These are phyloP conservation scores for Natator depressus DNA, from an alignment of 2,113 vertebrate species.

Conservation along the genomic window DNA sequence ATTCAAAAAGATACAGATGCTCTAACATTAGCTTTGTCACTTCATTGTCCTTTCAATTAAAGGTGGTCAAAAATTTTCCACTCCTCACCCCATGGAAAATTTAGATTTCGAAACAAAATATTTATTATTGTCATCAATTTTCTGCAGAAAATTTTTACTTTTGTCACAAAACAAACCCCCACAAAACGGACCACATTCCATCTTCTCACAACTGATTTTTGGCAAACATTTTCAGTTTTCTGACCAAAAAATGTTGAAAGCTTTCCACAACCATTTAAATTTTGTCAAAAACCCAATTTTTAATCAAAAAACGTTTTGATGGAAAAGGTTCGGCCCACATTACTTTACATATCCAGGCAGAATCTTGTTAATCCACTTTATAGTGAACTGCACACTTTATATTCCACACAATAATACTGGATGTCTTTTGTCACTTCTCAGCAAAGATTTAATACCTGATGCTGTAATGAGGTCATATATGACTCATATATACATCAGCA, in stretches of 20 bases:
- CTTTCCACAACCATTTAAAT: background rate
- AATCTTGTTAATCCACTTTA: background rate
- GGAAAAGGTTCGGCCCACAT: background rate
- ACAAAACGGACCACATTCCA: background rate
- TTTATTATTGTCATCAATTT: background rate
- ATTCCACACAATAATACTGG: background rate
- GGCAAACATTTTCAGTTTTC: background rate
- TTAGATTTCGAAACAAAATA: background rate
- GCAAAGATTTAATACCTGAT: background rate
- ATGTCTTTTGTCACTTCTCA: background rate
- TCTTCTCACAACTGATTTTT: background rate
- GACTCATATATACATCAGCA: background rate
- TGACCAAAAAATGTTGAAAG: background rate
- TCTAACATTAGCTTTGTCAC: background rate
- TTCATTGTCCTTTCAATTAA: background rate
- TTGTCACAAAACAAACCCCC: background rate
- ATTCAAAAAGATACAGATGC: background rate
- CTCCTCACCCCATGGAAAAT: background rate
- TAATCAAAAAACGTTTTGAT: background rate
- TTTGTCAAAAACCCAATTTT: background rate
- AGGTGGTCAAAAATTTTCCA: background rate
- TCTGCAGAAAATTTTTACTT: background rate
- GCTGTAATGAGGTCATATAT: background rate
- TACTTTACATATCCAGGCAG: background rate
- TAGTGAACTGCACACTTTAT: fast-evolving